Percentiles rank a stretch among this genome's conserved stretches.
phyloP scores from a whole-genome alignment of 2,113 vertebrate species.

The Lagopus leucura region DNA sequence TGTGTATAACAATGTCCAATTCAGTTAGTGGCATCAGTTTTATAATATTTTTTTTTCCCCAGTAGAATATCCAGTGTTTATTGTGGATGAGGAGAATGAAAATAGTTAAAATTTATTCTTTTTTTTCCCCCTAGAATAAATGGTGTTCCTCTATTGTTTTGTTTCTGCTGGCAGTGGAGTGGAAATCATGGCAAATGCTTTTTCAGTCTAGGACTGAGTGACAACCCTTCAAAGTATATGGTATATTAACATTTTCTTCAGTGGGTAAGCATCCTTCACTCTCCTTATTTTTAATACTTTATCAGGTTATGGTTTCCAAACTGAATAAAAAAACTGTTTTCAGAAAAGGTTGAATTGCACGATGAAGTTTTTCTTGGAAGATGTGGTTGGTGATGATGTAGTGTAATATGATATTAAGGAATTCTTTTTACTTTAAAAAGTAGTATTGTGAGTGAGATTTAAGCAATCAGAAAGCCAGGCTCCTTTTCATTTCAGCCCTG shows the following conservation, averaged over 20 bases:
- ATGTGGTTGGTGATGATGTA: not conserved
- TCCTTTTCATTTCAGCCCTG: not conserved
- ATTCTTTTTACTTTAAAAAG: constrained; percentile 17
- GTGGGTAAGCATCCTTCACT: not conserved
- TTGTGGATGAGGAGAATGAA: not conserved
- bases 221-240: not conserved
- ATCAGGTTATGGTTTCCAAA: not conserved
- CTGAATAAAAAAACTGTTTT: not conserved
- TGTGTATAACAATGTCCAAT: not conserved
- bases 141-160: not conserved
- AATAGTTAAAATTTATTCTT: not conserved
- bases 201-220: not conserved
- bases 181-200: not conserved
- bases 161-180: not conserved
- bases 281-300: not conserved
- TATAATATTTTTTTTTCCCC: not conserved
- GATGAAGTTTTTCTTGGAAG: constrained; percentile 36
- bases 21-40: not conserved
- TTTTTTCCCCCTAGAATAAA: not conserved
- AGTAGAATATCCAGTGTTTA: not conserved
- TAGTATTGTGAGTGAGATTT: not conserved
- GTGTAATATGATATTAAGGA: constrained; percentile 37
- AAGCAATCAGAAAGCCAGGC: not conserved
- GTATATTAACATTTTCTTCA: not conserved
- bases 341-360: not conserved